Evolutionary conservation across 2,888 invertebrate species (phyloP).

Genomic region (Schizaphis graminum): DNA sequence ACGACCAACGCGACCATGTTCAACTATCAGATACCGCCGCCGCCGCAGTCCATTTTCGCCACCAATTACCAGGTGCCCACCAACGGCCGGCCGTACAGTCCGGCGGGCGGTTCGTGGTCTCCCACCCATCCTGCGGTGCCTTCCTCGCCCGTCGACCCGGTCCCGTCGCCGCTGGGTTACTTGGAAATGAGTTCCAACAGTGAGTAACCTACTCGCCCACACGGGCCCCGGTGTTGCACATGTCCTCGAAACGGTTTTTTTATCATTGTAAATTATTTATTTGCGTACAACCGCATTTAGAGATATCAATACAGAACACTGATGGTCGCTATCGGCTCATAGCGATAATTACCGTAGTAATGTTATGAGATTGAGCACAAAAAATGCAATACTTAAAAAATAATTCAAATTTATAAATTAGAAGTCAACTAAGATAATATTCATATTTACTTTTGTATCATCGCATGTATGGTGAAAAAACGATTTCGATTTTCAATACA

Average conservation of each 20-base stretch:
- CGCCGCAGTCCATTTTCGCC: constrained; percentile 69
- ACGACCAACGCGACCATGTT: constrained; percentile 65
- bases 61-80: constrained; percentile 70
- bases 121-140: constrained; percentile 16
- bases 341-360: not conserved
- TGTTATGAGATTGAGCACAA: no score
- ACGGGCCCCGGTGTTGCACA: not conserved
- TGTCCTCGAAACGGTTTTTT: no score
- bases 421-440: no score
- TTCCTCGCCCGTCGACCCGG: constrained; percentile 32
- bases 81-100: constrained; percentile 68
- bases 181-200: constrained; percentile 73
- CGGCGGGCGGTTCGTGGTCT: constrained; percentile 29
- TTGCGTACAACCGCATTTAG: no score
- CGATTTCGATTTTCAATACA: not conserved
- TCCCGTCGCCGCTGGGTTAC: constrained; percentile 70
- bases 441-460: not conserved
- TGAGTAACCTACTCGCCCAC: constrained; percentile 68
- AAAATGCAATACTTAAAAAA: no score
- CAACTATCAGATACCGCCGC: constrained; percentile 55
- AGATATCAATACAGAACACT: no score
- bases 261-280: no score
- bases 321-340: not conserved
- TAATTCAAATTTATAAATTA: no score
- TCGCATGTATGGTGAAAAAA: not conserved